These are phyloP conservation scores for Chelon labrosus DNA, from an alignment of 2,797 vertebrate species.

Conservation along the genomic window DNA sequence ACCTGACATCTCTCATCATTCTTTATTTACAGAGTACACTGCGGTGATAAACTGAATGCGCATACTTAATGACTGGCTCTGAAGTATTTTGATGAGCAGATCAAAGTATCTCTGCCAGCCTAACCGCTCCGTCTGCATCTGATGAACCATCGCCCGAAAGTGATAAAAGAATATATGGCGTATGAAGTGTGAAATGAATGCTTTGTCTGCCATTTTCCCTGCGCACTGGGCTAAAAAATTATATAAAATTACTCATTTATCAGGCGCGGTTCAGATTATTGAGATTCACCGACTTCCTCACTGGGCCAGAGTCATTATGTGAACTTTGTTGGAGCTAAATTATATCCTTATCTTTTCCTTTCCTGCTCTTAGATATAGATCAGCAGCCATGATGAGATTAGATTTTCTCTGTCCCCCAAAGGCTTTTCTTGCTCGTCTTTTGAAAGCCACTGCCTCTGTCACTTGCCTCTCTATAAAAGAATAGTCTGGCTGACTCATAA, in stretches of 20 bases:
- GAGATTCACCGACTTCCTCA: conserved; percentile 54
- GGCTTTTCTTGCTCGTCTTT: conserved; percentile 24
- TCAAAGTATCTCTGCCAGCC: conserved; percentile 49
- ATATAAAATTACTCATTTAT: conserved; percentile 64
- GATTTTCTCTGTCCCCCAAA: conserved; percentile 8
- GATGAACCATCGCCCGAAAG: conserved; percentile 46
- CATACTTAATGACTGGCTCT: conserved; percentile 25
- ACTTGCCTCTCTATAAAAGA: conserved; percentile 25
- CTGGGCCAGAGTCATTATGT: conserved; percentile 45
- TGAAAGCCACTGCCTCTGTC: conserved; percentile 23
- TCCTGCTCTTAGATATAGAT: conserved; percentile 57
- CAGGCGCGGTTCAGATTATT: conserved; percentile 55
- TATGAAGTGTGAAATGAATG: conserved; percentile 76
- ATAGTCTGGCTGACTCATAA: conserved; percentile 27
- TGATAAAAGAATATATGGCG: conserved; percentile 63
- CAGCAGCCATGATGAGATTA: conserved; percentile 50
- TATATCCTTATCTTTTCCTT: conserved; percentile 59
- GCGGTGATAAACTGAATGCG: conserved; percentile 25
- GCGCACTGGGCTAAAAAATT: conserved; percentile 59
- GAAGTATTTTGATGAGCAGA: conserved; percentile 51
- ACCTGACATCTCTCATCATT: neutral
- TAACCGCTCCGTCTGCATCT: conserved; percentile 45
- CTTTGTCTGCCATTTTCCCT: conserved; percentile 63
- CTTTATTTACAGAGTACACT: conserved; percentile 9
- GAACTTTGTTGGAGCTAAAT: conserved; percentile 56